Evolutionary conservation across 2,797 vertebrate genomes (phyloP).

Genomic region (Triplophysa bombifrons): DNA sequence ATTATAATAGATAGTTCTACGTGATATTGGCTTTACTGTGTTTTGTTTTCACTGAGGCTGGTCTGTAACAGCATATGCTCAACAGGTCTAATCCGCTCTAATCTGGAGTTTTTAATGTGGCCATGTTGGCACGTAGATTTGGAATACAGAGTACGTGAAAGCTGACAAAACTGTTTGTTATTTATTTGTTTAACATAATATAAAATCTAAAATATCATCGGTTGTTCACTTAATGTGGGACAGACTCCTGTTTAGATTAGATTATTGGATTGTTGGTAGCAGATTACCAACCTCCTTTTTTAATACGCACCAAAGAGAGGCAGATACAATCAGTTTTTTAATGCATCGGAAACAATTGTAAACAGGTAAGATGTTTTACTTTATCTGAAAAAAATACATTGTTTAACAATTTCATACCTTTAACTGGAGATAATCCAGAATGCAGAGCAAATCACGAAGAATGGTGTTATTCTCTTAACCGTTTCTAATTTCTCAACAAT

Average conservation of each 20-base stretch:
- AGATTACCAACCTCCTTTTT: conserved; percentile 73
- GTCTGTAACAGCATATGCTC: conserved; percentile 48
- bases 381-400: neutral
- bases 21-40: neutral
- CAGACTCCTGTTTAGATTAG: conserved; percentile 72
- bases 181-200: neutral
- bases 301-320: conserved; percentile 48
- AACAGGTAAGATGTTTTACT: conserved; percentile 64
- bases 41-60: neutral
- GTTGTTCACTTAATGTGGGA: conserved; percentile 39
- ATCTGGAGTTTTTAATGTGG: conserved; percentile 45
- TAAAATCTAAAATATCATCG: neutral
- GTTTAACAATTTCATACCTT: neutral
- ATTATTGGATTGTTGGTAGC: conserved; percentile 80
- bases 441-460: too few species aligned
- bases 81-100: conserved; percentile 54
- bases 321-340: conserved; percentile 50
- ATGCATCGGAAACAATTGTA: conserved; percentile 44
- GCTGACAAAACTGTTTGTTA: neutral
- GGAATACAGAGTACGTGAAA: conserved; percentile 13
- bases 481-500: too few species aligned
- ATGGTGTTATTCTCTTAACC: too few species aligned
- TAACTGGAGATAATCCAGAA: neutral
- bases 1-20: neutral
- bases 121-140: conserved; percentile 2